These are phyloP conservation scores for Proteles cristata DNA, from an alignment of 2,113 vertebrate genomes.

Conservation along the genomic window DNA sequence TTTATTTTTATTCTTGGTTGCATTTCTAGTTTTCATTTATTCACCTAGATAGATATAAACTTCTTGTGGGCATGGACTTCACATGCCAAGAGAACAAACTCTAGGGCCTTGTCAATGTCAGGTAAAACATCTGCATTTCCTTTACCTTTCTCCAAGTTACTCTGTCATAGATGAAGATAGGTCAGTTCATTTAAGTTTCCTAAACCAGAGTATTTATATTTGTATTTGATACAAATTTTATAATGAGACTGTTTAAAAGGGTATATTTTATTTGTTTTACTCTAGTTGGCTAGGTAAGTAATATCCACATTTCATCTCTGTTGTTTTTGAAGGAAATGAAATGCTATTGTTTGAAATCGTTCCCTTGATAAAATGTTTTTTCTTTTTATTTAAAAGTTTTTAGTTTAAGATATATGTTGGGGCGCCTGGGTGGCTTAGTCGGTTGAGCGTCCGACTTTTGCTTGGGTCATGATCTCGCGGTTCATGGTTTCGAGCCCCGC, in stretches of 20 bases:
- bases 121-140: background rate
- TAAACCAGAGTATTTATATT: background rate
- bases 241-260: background rate
- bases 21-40: background rate
- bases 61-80: background rate
- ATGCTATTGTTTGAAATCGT: background rate
- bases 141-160: background rate
- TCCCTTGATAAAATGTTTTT: background rate
- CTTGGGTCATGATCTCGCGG: no score
- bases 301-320: background rate
- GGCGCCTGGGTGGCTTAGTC: no score
- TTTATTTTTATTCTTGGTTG: background rate
- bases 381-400: background rate
- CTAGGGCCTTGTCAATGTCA: background rate
- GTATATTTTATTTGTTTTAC: background rate
- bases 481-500: no score
- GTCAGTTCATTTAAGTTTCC: background rate
- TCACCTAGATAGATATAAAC: background rate
- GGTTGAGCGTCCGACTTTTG: no score
- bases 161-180: background rate
- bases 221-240: background rate
- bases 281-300: background rate
- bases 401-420: background rate
- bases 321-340: conserved; percentile 36
- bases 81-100: background rate